Conservation (phyloP, 2,888 invertebrate species). For the Trissoscelio sp. region DNA sequence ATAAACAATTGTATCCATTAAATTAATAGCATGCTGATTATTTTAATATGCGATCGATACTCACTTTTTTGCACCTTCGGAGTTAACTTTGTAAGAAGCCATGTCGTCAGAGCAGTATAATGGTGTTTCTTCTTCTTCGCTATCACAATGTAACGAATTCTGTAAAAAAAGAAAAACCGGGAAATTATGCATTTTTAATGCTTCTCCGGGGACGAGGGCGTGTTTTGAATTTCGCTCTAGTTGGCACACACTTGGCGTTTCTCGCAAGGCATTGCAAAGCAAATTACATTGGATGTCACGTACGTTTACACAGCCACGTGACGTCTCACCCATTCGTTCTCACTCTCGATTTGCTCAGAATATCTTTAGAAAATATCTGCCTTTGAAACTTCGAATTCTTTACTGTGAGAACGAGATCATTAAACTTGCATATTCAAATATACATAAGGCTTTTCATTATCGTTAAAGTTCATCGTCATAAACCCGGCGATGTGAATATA, state of each 20-base stretch:
- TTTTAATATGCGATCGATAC: too few relatives aligned
- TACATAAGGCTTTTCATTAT: constrained; percentile 13
- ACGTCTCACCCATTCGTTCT: constrained; percentile 63
- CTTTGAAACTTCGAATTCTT: constrained; percentile 52
- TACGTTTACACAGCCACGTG: constrained; percentile 67
- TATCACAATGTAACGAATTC: constrained; percentile 55
- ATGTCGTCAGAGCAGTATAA: constrained; percentile 35
- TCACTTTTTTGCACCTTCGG: constrained; percentile 19
- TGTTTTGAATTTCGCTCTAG: constrained; percentile 69
- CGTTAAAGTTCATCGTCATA: constrained; percentile 18
- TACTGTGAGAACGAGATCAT: constrained; percentile 39
- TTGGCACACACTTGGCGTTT: constrained; percentile 68
- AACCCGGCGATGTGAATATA: neutral
- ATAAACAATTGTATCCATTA: neutral
- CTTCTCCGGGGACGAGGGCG: constrained; percentile 61
- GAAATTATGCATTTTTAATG: constrained; percentile 69
- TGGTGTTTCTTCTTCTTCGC: constrained; percentile 17
- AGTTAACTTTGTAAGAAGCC: constrained; percentile 33
- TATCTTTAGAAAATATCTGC: constrained; percentile 59
- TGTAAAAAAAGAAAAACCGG: constrained; percentile 49
- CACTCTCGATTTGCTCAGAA: constrained; percentile 63
- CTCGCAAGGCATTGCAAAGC: constrained; percentile 62
- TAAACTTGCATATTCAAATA: constrained; percentile 37
- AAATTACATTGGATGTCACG: constrained; percentile 69
- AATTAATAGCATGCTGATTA: too few relatives aligned